These are phyloP conservation scores for Chaetoderma sp. DNA, from an alignment of 2,888 invertebrate genomes.

Conservation along the genomic window DNA sequence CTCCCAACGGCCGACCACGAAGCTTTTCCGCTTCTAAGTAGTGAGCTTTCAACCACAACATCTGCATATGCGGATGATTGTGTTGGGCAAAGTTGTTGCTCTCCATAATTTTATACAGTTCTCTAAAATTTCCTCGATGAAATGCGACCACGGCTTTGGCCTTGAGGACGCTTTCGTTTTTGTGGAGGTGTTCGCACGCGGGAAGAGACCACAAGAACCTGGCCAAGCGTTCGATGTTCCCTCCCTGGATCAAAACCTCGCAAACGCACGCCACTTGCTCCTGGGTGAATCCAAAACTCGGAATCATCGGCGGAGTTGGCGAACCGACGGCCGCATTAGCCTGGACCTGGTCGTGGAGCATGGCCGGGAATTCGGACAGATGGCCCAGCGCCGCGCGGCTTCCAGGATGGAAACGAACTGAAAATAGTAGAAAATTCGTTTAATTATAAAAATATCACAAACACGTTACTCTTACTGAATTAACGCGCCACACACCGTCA, in stretches of 20 bases:
- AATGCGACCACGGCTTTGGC: slow-evolving; percentile 98
- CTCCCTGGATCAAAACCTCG: slow-evolving; percentile 95
- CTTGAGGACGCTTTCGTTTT: slow-evolving; percentile 97
- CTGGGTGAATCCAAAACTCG: slow-evolving; percentile 87
- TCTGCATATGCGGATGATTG: slow-evolving; percentile 93
- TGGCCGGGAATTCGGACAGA: slow-evolving; percentile 46
- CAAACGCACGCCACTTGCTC: slow-evolving; percentile 99
- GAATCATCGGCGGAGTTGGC: slow-evolving; percentile 60
- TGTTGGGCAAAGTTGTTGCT: slow-evolving; percentile 94
- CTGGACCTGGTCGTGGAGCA: slow-evolving; percentile 65
- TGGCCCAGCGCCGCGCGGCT: slow-evolving; percentile 55
- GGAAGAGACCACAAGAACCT: slow-evolving; percentile 97
- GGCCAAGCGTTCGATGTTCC: slow-evolving; percentile 95
- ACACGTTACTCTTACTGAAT: too few species aligned
- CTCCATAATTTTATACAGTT: slow-evolving; percentile 94
- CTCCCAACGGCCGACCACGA: slow-evolving; percentile 87
- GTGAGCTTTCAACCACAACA: slow-evolving; percentile 97
- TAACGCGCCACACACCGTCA: too few species aligned
- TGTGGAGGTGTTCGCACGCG: slow-evolving; percentile 94
- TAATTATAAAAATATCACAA: too few species aligned
- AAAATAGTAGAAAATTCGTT: too few species aligned
- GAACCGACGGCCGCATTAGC: slow-evolving; percentile 49
- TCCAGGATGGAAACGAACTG: slow-evolving; percentile 46
- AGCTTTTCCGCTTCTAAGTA: slow-evolving; percentile 98
- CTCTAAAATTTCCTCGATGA: slow-evolving; percentile 86